These are phyloP conservation scores for Erpetoichthys calabaricus DNA, from an alignment of 2,797 vertebrate genomes.

Conservation along the genomic window DNA sequence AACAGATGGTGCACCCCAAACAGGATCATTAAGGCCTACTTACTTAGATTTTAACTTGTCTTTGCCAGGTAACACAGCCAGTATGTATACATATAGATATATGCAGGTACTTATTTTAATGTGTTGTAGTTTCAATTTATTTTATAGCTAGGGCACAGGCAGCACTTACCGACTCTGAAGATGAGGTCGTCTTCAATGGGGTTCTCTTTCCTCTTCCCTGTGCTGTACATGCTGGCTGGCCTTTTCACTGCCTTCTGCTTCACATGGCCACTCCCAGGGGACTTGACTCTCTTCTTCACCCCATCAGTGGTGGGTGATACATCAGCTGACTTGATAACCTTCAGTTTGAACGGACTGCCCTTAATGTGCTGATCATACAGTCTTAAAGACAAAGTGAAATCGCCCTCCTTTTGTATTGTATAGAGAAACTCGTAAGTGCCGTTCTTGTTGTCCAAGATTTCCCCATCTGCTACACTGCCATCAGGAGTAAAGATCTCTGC, in stretches of 20 bases:
- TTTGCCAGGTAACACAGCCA: too few species aligned
- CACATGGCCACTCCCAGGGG: slow-evolving; percentile 74
- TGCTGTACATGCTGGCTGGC: slow-evolving; percentile 92
- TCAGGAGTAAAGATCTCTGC: slow-evolving; percentile 72
- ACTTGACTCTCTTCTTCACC: slow-evolving; percentile 79
- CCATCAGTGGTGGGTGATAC: slow-evolving; percentile 64
- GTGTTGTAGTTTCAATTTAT: background rate
- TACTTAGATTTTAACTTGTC: too few species aligned
- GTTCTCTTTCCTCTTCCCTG: slow-evolving; percentile 86
- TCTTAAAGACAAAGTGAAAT: slow-evolving; percentile 71
- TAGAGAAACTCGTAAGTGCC: slow-evolving; percentile 88
- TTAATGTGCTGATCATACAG: slow-evolving; percentile 88
- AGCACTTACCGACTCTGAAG: slow-evolving; percentile 73
- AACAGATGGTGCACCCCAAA: too few species aligned
- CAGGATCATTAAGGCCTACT: too few species aligned
- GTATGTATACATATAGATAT: too few species aligned
- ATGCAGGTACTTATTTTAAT: too few species aligned
- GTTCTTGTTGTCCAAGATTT: slow-evolving; percentile 90
- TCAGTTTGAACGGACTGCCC: slow-evolving; percentile 86
- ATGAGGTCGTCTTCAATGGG: slow-evolving; percentile 89
- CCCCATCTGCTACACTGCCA: slow-evolving; percentile 65
- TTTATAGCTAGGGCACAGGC: background rate
- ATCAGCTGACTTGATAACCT: slow-evolving; percentile 69
- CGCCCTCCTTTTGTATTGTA: slow-evolving; percentile 75
- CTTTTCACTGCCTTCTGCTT: slow-evolving; percentile 87